Percentiles rank a stretch among this genome's conserved stretches.
Evolutionary conservation across 2,888 invertebrate genomes (phyloP).

Genomic region (Allacma fusca): DNA sequence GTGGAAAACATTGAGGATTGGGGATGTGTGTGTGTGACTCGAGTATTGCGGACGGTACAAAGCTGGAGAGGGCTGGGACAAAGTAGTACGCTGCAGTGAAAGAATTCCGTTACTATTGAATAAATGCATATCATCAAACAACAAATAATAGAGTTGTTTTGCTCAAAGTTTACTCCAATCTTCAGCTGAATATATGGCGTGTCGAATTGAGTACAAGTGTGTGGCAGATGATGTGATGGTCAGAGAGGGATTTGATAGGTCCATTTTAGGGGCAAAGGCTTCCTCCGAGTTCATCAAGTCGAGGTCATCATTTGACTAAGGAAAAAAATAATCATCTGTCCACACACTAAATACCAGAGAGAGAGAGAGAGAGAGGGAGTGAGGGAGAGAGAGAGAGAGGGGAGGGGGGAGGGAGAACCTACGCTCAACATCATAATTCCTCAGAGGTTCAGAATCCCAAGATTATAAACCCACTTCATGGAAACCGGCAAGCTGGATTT

Average conservation of each 20-base stretch:
- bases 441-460: neutral
- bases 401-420: no score
- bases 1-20: no score
- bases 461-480: conserved; percentile 22
- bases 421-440: neutral
- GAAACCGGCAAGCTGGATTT: conserved; percentile 9
- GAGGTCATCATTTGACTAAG: conserved; percentile 36
- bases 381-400: no score
- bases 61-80: no score
- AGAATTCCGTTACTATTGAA: neutral
- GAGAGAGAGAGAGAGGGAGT: no score
- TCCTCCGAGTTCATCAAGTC: conserved; percentile 43
- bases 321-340: neutral
- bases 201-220: conserved; percentile 36
- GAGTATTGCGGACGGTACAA: no score
- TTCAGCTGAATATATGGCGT: neutral
- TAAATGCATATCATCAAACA: neutral
- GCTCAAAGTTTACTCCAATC: neutral
- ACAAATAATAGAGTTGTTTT: neutral
- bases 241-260: conserved; percentile 44
- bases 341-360: conserved; percentile 35
- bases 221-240: conserved; percentile 44
- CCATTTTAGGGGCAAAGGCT: conserved; percentile 51
- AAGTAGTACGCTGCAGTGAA: no score
- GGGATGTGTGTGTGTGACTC: no score